Percentiles rank a stretch among this genome's conserved stretches.
Evolutionary conservation across 2,113 vertebrate species (phyloP).

Genomic region (Formicarius rufipectus): DNA sequence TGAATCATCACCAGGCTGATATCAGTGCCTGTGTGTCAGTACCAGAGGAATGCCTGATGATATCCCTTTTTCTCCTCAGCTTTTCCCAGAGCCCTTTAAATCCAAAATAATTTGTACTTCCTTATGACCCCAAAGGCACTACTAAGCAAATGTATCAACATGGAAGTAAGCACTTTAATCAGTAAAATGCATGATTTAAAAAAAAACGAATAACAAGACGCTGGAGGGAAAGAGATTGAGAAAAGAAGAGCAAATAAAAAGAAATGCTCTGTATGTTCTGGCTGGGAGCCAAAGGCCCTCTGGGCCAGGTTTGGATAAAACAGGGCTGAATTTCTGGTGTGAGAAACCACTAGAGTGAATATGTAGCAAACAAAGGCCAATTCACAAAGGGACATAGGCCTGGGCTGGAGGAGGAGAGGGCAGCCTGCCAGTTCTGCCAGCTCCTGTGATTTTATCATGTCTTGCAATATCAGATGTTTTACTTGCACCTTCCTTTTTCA

Average conservation of each 20-base stretch:
- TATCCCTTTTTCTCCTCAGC: background rate
- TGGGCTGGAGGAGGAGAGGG: conserved; percentile 7
- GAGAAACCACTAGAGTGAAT: conserved; percentile 46
- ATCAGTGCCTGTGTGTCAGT: background rate
- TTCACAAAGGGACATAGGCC: conserved; percentile 17
- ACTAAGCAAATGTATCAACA: conserved; percentile 10
- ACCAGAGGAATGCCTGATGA: background rate
- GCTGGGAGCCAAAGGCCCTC: conserved; percentile 44
- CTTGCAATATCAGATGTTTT: conserved; percentile 12
- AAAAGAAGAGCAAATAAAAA: conserved; percentile 28
- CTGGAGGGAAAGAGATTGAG: conserved; percentile 2
- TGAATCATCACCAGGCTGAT: background rate
- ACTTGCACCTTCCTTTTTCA: background rate
- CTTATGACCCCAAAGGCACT: conserved; percentile 2
- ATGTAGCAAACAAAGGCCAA: conserved; percentile 47
- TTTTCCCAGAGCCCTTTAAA: background rate
- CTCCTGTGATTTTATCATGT: conserved; percentile 15
- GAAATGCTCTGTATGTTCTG: conserved; percentile 41
- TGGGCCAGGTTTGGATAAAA: conserved; percentile 53
- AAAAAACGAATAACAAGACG: background rate
- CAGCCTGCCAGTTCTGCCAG: conserved; percentile 35
- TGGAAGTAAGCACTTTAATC: background rate
- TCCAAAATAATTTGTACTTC: conserved; percentile 1
- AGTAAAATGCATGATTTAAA: background rate
- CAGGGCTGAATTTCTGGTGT: conserved; percentile 49